A percentile compares a stretch with the other conserved stretches of the same genome.
Evolutionary conservation across 2,888 invertebrate species (phyloP).

Genomic region (Conomelus anceps): DNA sequence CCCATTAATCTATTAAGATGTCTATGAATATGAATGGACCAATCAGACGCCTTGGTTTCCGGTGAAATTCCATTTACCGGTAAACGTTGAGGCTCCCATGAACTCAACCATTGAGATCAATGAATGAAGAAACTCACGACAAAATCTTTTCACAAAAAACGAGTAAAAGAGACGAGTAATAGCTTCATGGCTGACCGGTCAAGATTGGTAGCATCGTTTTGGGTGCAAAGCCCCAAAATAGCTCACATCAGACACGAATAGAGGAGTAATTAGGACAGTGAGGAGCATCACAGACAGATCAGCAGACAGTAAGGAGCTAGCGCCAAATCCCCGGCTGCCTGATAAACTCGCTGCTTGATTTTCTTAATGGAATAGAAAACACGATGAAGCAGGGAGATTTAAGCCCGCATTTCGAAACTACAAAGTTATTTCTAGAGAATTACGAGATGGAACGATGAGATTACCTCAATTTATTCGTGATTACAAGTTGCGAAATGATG

Average conservation of each 20-base stretch:
- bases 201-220: neutral
- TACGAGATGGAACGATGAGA: no score
- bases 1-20: no score
- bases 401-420: neutral
- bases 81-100: no score
- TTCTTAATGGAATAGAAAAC: neutral
- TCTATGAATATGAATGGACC: no score
- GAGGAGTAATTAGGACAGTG: neutral
- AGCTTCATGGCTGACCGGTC: neutral
- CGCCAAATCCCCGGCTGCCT: neutral
- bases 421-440: neutral
- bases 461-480: neutral
- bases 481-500: no score
- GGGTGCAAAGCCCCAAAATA: neutral
- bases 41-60: no score
- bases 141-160: neutral
- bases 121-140: neutral
- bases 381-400: neutral
- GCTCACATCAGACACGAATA: neutral
- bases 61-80: no score
- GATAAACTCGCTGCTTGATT: neutral
- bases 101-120: no score
- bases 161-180: neutral
- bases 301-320: neutral
- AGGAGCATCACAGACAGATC: neutral